Evolutionary conservation across 2,113 vertebrate genomes (phyloP), one percentile per base, ranked within the genome.

Genomic region (Callocephalon fimbriatum): DNA sequence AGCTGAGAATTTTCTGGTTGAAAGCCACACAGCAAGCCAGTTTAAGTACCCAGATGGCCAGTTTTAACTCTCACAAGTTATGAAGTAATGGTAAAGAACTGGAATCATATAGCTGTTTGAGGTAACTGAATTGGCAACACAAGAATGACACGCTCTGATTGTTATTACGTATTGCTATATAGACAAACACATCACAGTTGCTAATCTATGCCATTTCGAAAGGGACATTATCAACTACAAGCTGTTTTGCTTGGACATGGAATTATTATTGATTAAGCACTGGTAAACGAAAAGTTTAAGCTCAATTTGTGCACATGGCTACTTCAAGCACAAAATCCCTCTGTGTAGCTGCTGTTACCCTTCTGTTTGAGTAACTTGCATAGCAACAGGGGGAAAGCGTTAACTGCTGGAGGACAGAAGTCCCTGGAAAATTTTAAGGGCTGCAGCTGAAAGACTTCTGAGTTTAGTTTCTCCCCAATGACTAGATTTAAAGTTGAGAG

Each of bases 31-130:
- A 82, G 37, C 40, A 88, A 93, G 85, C 35, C 88, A 96, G 92
- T 94, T 94, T 92, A 94, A 95, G 94, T 90, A 93, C 54, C 67
- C 47, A 63, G 93, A 92, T 86, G 88, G 72, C 88, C 88, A 93
- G 85, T 77, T 94, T 71, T 84, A 90, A 47, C 79, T 59, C 44
- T 40, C 35, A 42, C 17, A 74, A 67, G n/a, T 53, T 68, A 65
- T 16, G 4, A 68, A 86, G 61, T n/a, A 71, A 61, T 18, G 63
- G 37, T 10, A 22, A 59, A 66, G 45, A 90, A 79, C 15, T 31
- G 50, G 26, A 75, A 83, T 74, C 35, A 23, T 9, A 2, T 14
- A 72, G 35, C 31, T 74, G 42, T 72, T 40, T 70, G 86, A 95
- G 63, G 83, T 71, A 95, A 92, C 2, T 3, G 58, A 82, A 74